Evolutionary conservation across 2,797 vertebrate genomes (phyloP), one percentile per base, ranked within the genome.

Genomic region (Tragopan temminckii): DNA sequence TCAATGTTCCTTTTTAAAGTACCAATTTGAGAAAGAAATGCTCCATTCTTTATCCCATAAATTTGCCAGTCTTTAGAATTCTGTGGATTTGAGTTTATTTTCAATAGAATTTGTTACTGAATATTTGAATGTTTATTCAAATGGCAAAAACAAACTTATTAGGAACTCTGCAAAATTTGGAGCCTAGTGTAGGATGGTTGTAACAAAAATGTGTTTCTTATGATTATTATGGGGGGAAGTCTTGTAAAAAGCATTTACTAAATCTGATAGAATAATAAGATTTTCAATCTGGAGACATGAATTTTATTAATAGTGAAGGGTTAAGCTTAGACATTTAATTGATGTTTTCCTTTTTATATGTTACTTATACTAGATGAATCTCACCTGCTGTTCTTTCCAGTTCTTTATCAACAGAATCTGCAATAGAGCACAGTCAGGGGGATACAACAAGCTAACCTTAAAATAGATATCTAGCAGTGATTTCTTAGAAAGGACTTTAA

Each of bases 1-100:
- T 52, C 19, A 67, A 16, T 52, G 45, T 78, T 59, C 79, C 25
- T 79, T 93, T 91, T 38, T 25, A 58, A 88, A 61, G 14, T 72
- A 43, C 29, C 40, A 72, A 20, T 82, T 79, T 81, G 76, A 83
- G 81, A 64, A 88, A 75, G 16, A 57, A 68, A 23, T n/a, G 80
- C 10, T 45, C 57, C 33, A 50, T 62, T 83, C 11, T 93, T 75
- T 76, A 16, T 71, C 53, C 1, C 40, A 70, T 84, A 42, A 42
- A 16, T 42, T 42, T 42, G 40, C 40, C 40, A 42, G 15, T 42
- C 40, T 42, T 42, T 42, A 42, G 40, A 42, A 15, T 42, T 42
- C 40, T 42, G 40, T 42, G 40, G 40, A 42, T 42, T 42, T 42
- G 15, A 42, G 40, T 42, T 42, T 42, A 42, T 42, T 42, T 42